These are phyloP conservation scores for Acanthosepion pharaonis DNA, from an alignment of 2,888 invertebrate species.

Conservation along the genomic window DNA sequence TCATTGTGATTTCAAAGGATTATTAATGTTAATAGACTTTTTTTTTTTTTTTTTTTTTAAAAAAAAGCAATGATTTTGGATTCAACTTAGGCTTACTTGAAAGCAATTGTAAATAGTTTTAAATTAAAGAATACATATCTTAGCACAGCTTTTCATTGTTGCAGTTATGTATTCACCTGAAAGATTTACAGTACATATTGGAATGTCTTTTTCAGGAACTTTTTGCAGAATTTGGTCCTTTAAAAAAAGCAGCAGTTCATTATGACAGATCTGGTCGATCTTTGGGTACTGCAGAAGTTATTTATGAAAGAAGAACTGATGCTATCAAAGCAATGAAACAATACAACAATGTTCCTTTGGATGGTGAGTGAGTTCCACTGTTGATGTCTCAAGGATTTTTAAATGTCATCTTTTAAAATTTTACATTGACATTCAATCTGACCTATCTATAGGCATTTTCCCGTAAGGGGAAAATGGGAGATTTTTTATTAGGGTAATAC, in stretches of 20 bases:
- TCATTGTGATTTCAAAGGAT: too few relatives aligned
- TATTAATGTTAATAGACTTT: too few relatives aligned
- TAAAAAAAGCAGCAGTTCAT: constrained; percentile 95
- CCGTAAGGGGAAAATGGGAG: too few relatives aligned
- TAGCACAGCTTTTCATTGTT: neutral
- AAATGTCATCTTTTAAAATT: too few relatives aligned
- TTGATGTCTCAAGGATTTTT: too few relatives aligned
- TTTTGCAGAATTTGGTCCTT: constrained; percentile 95
- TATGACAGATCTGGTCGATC: constrained; percentile 97
- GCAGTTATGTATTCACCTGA: neutral
- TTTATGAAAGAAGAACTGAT: constrained; percentile 92
- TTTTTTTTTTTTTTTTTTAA: too few relatives aligned
- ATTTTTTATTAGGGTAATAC: too few relatives aligned
- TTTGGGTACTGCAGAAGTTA: constrained; percentile 96
- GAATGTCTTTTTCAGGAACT: constrained; percentile 81
- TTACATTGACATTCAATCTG: too few relatives aligned
- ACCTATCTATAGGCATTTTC: too few relatives aligned
- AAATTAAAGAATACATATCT: neutral
- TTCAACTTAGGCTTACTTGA: too few relatives aligned
- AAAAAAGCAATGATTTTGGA: too few relatives aligned
- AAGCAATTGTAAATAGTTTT: too few relatives aligned
- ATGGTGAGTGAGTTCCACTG: constrained; percentile 79
- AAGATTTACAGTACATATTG: neutral
- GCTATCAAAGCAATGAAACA: constrained; percentile 94
- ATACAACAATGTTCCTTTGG: constrained; percentile 96